Evolutionary conservation across 1,140 invertebrate species (phyloP).

Genomic region (Nasonia giraulti): DNA sequence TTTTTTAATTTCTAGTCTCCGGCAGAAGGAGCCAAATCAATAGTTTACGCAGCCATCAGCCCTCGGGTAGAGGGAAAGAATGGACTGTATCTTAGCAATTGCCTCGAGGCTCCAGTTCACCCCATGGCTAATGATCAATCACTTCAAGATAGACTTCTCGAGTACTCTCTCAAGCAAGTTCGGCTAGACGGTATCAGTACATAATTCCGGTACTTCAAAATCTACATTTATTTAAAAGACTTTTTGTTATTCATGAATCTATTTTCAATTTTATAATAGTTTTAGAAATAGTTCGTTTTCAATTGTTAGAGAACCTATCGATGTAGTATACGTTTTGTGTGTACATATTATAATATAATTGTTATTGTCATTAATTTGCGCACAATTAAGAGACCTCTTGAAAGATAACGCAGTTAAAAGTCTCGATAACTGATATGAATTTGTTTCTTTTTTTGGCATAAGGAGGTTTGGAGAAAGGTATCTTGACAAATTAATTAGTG

Average conservation of each 20-base stretch:
- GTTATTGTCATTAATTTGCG: too few relatives aligned
- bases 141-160: conserved; percentile 61
- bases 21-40: conserved; percentile 83
- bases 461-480: background rate
- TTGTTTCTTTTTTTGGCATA: background rate
- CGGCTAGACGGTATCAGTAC: background rate
- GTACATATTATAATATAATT: too few relatives aligned
- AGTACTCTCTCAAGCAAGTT: conserved; percentile 64
- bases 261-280: too few relatives aligned
- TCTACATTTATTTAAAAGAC: background rate
- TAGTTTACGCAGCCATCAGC: conserved; percentile 84
- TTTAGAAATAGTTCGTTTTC: too few relatives aligned
- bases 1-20: conserved; percentile 78
- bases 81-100: conserved; percentile 85
- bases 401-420: too few relatives aligned
- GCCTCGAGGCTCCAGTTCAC: conserved; percentile 68
- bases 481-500: background rate
- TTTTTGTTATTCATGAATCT: too few relatives aligned
- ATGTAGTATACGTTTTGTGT: too few relatives aligned
- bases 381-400: too few relatives aligned
- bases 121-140: conserved; percentile 62
- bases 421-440: background rate
- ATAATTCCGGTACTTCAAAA: background rate
- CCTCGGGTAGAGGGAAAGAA: conserved; percentile 81
- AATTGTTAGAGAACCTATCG: too few relatives aligned